Percentiles rank a stretch among this genome's conserved stretches.
phyloP scores from a whole-genome alignment of 2,888 invertebrate species.

The Trimorus sp. region DNA sequence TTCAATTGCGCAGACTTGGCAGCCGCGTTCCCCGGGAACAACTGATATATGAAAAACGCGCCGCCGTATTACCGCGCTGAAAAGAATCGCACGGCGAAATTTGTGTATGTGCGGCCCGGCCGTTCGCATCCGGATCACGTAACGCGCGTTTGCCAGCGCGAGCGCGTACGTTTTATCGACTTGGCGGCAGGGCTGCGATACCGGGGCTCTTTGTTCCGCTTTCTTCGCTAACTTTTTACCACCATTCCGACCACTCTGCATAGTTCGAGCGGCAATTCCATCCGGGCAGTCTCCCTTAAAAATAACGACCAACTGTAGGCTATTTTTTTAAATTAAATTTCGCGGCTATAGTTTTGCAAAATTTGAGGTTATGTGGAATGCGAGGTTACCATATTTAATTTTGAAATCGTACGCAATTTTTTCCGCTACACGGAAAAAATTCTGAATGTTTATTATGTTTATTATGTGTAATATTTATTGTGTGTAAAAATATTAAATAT shows the following conservation, averaged over 20 bases:
- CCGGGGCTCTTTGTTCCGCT: slow-evolving; percentile 46
- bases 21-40: slow-evolving; percentile 31
- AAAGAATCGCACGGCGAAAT: slow-evolving; percentile 71
- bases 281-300: slow-evolving; percentile 24
- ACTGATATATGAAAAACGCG: slow-evolving; percentile 60
- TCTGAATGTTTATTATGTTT: too few relatives aligned
- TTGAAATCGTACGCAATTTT: too few relatives aligned
- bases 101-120: slow-evolving; percentile 65
- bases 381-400: too few relatives aligned
- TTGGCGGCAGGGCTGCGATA: slow-evolving; percentile 56
- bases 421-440: too few relatives aligned
- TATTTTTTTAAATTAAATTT: too few relatives aligned
- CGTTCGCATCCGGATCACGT: slow-evolving; percentile 71
- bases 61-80: slow-evolving; percentile 52
- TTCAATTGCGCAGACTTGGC: slow-evolving; percentile 68
- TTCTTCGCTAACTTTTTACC: slow-evolving; percentile 39
- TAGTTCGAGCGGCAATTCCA: slow-evolving; percentile 37
- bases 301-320: too few relatives aligned
- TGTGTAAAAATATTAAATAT: too few relatives aligned
- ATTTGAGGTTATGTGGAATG: too few relatives aligned
- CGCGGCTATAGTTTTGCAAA: too few relatives aligned
- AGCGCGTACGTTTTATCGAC: slow-evolving; percentile 66
- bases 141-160: slow-evolving; percentile 62
- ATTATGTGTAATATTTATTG: too few relatives aligned
- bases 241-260: slow-evolving; percentile 37